Evolutionary conservation across 2,797 vertebrate species (phyloP).

Genomic region (Melanotaenia boesemani): DNA sequence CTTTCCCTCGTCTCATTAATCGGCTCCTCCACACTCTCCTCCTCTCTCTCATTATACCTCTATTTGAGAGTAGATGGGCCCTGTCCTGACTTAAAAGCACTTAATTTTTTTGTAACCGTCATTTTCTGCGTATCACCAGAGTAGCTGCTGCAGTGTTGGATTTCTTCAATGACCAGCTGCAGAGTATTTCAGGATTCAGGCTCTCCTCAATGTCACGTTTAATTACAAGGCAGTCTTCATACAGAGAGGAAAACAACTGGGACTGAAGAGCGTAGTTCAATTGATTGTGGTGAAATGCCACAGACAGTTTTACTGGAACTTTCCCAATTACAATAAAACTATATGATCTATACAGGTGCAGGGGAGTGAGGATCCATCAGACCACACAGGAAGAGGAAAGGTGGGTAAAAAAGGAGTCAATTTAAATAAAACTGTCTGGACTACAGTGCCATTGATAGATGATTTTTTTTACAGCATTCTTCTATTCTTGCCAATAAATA

Average conservation of each 20-base stretch:
- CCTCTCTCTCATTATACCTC: conserved; percentile 52
- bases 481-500: background rate
- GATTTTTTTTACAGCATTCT: conserved; percentile 5
- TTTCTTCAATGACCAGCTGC: conserved; percentile 53
- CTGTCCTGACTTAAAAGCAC: conserved; percentile 42
- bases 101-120: conserved; percentile 52
- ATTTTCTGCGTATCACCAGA: conserved; percentile 32
- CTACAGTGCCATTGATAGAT: background rate
- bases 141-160: background rate
- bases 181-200: conserved; percentile 19
- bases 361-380: background rate
- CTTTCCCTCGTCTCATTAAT: conserved; percentile 43
- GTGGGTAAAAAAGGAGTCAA: too few species aligned
- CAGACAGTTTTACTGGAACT: conserved; percentile 13
- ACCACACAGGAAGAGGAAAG: background rate
- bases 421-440: conserved; percentile 11
- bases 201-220: conserved; percentile 32
- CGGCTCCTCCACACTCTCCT: conserved; percentile 15
- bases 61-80: conserved; percentile 46
- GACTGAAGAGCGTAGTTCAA: background rate
- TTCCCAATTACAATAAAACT: conserved; percentile 14
- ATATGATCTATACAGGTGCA: background rate
- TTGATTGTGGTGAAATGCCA: conserved; percentile 3
- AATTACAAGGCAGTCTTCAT: conserved; percentile 22
- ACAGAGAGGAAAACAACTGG: conserved; percentile 14